phyloP scores from a whole-genome alignment of 2,888 invertebrate species.

The Villa cingulata region DNA sequence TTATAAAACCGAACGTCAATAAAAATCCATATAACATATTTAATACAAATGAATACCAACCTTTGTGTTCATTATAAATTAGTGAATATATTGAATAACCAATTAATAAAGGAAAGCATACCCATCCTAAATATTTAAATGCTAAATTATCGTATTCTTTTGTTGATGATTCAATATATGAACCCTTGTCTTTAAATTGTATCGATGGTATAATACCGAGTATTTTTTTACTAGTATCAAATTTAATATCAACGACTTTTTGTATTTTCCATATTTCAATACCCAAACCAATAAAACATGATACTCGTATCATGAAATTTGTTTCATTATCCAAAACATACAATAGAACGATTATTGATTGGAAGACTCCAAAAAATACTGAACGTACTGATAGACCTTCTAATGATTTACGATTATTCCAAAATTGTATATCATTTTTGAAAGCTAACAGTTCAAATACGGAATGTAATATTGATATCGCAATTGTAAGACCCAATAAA shows the following conservation, averaged over 20 bases:
- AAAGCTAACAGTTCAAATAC: constrained; percentile 97
- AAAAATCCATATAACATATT: constrained; percentile 96
- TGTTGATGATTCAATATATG: constrained; percentile 89
- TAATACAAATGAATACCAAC: constrained; percentile 97
- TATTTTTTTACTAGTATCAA: constrained; percentile 58
- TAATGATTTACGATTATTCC: constrained; percentile 93
- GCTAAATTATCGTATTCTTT: constrained; percentile 89
- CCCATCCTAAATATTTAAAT: constrained; percentile 93
- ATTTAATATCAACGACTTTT: constrained; percentile 78
- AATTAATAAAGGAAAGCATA: constrained; percentile 80
- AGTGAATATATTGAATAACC: constrained; percentile 94
- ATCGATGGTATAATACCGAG: constrained; percentile 70
- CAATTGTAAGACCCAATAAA: constrained; percentile 77
- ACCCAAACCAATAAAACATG: constrained; percentile 84
- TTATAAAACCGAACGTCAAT: constrained; percentile 96
- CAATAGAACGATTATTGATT: constrained; percentile 84
- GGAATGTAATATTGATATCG: constrained; percentile 89
- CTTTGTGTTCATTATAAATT: constrained; percentile 91
- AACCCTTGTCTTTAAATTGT: constrained; percentile 83
- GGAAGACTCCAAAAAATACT: constrained; percentile 97
- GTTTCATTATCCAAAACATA: constrained; percentile 99
- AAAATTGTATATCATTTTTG: constrained; percentile 99
- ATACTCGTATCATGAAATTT: constrained; percentile 87
- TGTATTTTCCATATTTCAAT: constrained; percentile 99
- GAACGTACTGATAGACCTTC: constrained; percentile 96